phyloP scores from a whole-genome alignment of 2,888 invertebrate species.

The Heliconius cydno region DNA sequence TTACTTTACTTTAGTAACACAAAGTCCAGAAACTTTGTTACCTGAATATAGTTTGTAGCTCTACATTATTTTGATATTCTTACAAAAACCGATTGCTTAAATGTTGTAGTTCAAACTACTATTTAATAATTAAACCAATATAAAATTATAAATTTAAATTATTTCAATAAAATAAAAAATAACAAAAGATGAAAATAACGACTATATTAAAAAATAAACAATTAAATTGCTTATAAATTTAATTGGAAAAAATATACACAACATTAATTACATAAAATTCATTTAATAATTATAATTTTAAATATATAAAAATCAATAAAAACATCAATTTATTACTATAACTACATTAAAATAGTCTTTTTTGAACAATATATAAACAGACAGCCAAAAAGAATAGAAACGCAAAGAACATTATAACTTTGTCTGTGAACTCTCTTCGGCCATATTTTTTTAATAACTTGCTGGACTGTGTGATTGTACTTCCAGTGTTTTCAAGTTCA shows the following conservation, averaged over 20 bases:
- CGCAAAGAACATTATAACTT: constrained; percentile 93
- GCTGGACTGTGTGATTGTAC: constrained; percentile 93
- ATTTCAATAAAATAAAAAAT: too few relatives aligned
- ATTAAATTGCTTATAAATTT: background rate
- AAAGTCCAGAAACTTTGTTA: too few relatives aligned
- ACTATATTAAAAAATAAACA: background rate
- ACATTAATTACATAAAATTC: background rate
- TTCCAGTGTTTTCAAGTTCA: constrained; percentile 93
- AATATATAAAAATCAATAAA: constrained; percentile 28
- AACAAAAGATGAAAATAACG: background rate
- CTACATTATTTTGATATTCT: too few relatives aligned
- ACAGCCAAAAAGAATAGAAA: constrained; percentile 95
- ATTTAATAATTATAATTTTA: constrained; percentile 27
- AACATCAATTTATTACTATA: constrained; percentile 26
- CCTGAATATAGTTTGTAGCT: too few relatives aligned
- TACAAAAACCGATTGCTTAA: too few relatives aligned
- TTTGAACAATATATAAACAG: constrained; percentile 96
- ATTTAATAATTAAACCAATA: too few relatives aligned
- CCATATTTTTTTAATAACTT: constrained; percentile 97
- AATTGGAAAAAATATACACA: background rate
- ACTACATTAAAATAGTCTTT: constrained; percentile 87
- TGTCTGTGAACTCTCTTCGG: constrained; percentile 96
- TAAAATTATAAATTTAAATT: too few relatives aligned
- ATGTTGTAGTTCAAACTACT: too few relatives aligned
- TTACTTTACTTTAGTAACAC: too few relatives aligned